Evolutionary conservation across 1,140 invertebrate genomes (phyloP).

Genomic region (Lanistes nyassanus): DNA sequence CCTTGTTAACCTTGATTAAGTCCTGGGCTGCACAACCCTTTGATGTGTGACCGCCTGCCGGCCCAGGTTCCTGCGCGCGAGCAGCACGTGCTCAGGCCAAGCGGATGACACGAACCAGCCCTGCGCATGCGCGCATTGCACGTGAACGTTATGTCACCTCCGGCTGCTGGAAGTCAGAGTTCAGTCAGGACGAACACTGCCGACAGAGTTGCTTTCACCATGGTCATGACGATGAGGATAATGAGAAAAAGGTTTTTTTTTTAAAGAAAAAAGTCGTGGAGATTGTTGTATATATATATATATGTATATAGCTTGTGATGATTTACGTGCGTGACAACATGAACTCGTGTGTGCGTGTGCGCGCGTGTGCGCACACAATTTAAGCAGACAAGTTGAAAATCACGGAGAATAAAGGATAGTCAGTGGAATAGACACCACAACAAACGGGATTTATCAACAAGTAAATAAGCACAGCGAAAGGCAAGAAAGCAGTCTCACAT

Average conservation of each 20-base stretch:
- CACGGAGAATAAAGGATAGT: too few relatives aligned
- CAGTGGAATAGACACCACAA: too few relatives aligned
- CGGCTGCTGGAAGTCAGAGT: not conserved
- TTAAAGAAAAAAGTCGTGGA: too few relatives aligned
- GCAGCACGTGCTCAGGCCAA: conserved; percentile 9
- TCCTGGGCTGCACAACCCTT: conserved; percentile 10
- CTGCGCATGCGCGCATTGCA: not conserved
- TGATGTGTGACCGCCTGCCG: conserved; percentile 11
- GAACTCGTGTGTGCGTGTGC: not conserved
- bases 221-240: not conserved
- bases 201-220: not conserved
- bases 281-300: conserved; percentile 3
- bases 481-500: too few relatives aligned
- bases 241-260: not conserved
- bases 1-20: conserved; percentile 27
- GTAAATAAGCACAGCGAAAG: too few relatives aligned
- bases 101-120: conserved; percentile 2
- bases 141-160: not conserved
- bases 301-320: conserved; percentile 6
- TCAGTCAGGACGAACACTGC: not conserved
- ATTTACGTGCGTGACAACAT: not conserved
- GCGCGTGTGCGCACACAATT: conserved; percentile 1
- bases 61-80: not conserved
- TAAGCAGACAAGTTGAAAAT: too few relatives aligned
- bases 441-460: too few relatives aligned